These are phyloP conservation scores for Hydrotaea diabolus DNA, from an alignment of 2,888 invertebrate species.

Conservation along the genomic window DNA sequence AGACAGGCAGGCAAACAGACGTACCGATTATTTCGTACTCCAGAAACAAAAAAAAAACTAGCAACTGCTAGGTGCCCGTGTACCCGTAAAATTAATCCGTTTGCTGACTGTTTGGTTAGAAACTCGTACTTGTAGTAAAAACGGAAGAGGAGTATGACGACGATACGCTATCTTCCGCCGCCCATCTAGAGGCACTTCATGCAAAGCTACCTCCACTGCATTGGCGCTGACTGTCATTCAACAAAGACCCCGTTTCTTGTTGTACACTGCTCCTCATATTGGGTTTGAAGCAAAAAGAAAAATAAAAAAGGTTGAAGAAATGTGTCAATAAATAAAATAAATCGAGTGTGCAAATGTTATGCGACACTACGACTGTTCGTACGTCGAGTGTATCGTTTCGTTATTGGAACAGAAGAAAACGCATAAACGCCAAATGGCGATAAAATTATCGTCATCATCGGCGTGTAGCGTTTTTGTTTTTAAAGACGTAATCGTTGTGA, in stretches of 20 bases:
- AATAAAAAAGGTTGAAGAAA: constrained; percentile 24
- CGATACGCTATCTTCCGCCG: neutral
- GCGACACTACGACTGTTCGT: neutral
- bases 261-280: neutral
- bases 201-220: neutral
- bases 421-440: constrained; percentile 31
- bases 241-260: neutral
- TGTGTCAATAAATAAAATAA: constrained; percentile 56
- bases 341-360: constrained; percentile 60
- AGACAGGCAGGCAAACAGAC: neutral
- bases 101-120: neutral
- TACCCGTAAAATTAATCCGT: neutral
- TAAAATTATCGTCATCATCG: constrained; percentile 22
- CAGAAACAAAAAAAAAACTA: neutral
- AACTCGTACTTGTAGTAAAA: too few relatives aligned
- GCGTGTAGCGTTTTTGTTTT: constrained; percentile 7
- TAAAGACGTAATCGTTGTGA: constrained; percentile 15
- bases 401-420: constrained; percentile 15
- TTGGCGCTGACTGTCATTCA: neutral
- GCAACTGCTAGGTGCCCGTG: neutral
- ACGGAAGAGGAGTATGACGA: neutral
- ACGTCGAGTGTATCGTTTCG: neutral
- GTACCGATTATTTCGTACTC: neutral
- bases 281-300: neutral
- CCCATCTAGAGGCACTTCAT: neutral